These are phyloP conservation scores for Crocuta crocuta DNA, from an alignment of 2,113 vertebrate genomes.

Conservation along the genomic window DNA sequence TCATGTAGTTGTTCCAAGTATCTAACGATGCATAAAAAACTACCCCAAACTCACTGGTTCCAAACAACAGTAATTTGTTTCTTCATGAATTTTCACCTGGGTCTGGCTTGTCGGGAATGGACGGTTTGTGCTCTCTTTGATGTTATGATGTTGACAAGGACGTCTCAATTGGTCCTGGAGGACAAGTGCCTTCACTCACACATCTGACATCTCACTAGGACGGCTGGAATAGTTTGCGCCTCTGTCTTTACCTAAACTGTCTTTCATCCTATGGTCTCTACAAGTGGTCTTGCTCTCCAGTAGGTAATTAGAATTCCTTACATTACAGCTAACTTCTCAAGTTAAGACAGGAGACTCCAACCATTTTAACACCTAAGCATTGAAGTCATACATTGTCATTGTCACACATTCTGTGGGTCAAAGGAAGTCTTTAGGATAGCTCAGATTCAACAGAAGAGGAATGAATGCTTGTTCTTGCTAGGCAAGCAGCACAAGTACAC, in stretches of 20 bases:
- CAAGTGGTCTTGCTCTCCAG: not conserved
- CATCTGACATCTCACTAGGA: not conserved
- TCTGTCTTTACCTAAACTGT: not conserved
- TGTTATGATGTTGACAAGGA: too few species aligned
- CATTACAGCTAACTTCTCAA: not conserved
- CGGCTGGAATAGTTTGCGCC: not conserved
- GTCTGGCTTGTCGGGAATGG: not conserved
- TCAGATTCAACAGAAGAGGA: not conserved
- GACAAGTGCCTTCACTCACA: not conserved
- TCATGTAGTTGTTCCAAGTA: not conserved
- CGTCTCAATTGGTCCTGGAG: not conserved
- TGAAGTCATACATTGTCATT: not conserved
- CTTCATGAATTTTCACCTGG: not conserved
- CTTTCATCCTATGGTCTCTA: not conserved
- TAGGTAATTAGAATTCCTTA: not conserved
- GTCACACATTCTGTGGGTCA: not conserved
- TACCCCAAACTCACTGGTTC: not conserved
- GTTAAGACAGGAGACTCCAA: not conserved
- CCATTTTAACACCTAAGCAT: not conserved
- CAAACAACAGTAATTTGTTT: not conserved
- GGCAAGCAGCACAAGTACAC: not conserved
- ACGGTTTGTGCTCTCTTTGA: not conserved
- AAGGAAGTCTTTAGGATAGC: too few species aligned
- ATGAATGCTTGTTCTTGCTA: not conserved
- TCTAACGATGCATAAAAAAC: not conserved